Conservation (phyloP, 2,797 vertebrate genomes). For the Steatocranus sp. region DNA sequence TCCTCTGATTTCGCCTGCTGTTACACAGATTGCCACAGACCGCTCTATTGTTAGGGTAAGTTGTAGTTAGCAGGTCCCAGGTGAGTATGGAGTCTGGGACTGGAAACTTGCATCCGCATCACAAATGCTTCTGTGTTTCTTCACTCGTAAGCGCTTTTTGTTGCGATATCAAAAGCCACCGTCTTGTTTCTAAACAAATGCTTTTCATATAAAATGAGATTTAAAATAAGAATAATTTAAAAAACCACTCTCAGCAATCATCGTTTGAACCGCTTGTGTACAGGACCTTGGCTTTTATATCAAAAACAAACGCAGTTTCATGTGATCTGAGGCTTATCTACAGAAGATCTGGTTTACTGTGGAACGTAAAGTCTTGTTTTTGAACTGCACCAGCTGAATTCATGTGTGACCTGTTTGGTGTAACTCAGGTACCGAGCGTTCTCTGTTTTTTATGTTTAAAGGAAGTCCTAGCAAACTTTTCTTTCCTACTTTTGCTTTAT, state of each 20-base stretch:
- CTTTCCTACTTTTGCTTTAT: slow-evolving; percentile 1
- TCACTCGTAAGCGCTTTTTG: slow-evolving; percentile 60
- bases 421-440: background rate
- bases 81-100: slow-evolving; percentile 67
- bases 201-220: background rate
- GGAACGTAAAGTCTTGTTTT: background rate
- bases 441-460: slow-evolving; percentile 3
- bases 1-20: slow-evolving; percentile 71
- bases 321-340: slow-evolving; percentile 68
- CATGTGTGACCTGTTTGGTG: slow-evolving; percentile 6
- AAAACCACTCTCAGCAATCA: background rate
- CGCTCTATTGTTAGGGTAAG: slow-evolving; percentile 82
- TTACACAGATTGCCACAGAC: slow-evolving; percentile 78
- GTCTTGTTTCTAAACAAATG: slow-evolving; percentile 34
- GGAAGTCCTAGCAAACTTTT: background rate
- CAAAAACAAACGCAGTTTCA: slow-evolving; percentile 55
- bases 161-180: slow-evolving; percentile 76
- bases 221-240: background rate
- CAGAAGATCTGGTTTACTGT: slow-evolving; percentile 65
- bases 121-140: slow-evolving; percentile 63
- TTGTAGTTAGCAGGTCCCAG: slow-evolving; percentile 68
- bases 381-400: slow-evolving; percentile 1
- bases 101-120: slow-evolving; percentile 58
- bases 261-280: background rate
- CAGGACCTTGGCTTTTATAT: slow-evolving; percentile 78